phyloP scores from a whole-genome alignment of 2,113 vertebrate genomes.

The Periophthalmus modestus region DNA sequence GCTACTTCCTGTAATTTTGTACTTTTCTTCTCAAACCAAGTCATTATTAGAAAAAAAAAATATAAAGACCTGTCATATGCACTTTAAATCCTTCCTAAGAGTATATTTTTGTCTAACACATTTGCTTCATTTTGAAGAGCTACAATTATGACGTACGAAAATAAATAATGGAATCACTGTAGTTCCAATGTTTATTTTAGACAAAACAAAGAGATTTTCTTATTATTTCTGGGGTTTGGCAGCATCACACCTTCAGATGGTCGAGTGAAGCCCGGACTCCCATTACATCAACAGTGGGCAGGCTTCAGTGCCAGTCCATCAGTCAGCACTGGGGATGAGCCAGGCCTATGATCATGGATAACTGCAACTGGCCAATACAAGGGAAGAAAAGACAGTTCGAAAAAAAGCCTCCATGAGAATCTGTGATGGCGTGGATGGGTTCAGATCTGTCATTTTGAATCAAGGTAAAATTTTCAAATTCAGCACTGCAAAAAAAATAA shows the following conservation, averaged over 20 bases:
- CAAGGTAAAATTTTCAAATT: too few relatives aligned
- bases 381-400: slow-evolving; percentile 3
- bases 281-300: slow-evolving; percentile 53
- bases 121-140: slow-evolving; percentile 8
- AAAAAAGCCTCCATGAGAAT: slow-evolving; percentile 10
- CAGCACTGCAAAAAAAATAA: too few relatives aligned
- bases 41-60: too few relatives aligned
- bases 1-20: too few relatives aligned
- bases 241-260: slow-evolving; percentile 5
- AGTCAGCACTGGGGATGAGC: slow-evolving; percentile 21
- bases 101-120: neutral
- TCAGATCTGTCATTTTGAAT: too few relatives aligned
- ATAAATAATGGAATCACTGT: neutral
- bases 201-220: slow-evolving; percentile 4
- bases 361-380: slow-evolving; percentile 33
- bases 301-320: slow-evolving; percentile 43
- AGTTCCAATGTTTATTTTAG: slow-evolving; percentile 8
- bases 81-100: too few relatives aligned
- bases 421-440: neutral
- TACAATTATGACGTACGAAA: neutral
- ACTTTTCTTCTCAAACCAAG: too few relatives aligned
- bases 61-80: too few relatives aligned
- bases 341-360: slow-evolving; percentile 37
- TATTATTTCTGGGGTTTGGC: slow-evolving; percentile 13
- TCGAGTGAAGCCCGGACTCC: slow-evolving; percentile 27